Evolutionary conservation across 2,888 invertebrate species (phyloP), one percentile per base, ranked within the genome.

Genomic region (Diabrotica balteata): DNA sequence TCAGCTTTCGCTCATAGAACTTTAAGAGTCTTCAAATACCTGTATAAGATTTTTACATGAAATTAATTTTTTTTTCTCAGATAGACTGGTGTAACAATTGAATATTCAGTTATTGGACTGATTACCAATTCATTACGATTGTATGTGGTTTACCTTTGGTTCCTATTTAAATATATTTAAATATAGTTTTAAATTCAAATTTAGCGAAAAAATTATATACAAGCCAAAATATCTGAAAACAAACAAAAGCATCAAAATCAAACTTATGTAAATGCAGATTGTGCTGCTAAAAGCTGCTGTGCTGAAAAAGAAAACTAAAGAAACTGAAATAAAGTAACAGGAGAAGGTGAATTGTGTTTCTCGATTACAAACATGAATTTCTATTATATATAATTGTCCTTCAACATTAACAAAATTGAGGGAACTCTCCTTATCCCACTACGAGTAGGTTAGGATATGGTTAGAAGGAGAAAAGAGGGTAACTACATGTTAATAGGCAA

Each of bases 361-460:
- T 78, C 78, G 73, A 68, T 44, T 50, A 51, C 7, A 71, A 63
- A 46, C 59, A 59, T 66, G 46, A 50, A 46, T 66, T 60, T 55
- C 61, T 59, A 57, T 58, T 59, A 52, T 54, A 63, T 32, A 63
- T 51, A 66, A 61, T 57, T 63, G 55, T 44, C 50, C 32, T 32
- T 63, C 62, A 68, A 70, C 51, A 67, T 67, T 71, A 68, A 69
- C 70, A 72, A 75, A 73, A 77, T 81, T 84, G 89, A 89, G 90
- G 90, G 90, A 90, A 88, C 88, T 89, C 90, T 90, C 90, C 90
- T 90, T 90, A 90, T 90, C 90, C 90, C 90, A 90, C 89, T 87
- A 88, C 89, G 79, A 68, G 70, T 77, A 78, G 77, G 79, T 81
- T 80, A 80, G 80, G 81, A 79, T 79, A 81, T 80, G 80, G 80